Base-by-base conservation (phyloP, 2,797 vertebrate species). In the Tympanoctomys barrerae region DNA sequence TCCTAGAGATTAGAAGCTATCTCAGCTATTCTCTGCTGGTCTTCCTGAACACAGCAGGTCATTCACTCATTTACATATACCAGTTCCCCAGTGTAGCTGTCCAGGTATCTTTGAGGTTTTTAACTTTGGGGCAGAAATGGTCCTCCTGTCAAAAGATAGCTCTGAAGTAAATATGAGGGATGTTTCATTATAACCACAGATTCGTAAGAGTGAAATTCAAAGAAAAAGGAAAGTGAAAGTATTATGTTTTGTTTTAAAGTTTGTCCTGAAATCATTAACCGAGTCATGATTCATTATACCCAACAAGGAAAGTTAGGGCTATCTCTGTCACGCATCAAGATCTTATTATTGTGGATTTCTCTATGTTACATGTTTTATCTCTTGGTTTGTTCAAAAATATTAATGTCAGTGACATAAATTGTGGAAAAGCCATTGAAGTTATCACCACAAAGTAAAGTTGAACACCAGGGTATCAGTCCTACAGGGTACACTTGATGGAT, bases 261-360 rank as follows among this genome's bases (percentile, higher is more conserved):
- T 95, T 95, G 97, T 97, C 96, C 94, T 94, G 95, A 97, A 70
- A 42, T 96, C 62, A 95, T 95, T 95, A 97, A 7, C 80, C 90
- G 2, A 93, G 62, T 61, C 96, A 94, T 98, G 98, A 98, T 98
- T 98, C 98, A 98, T 98, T 98, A 97, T 98, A 96, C 96, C 98
- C 98, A 98, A 54, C 2, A 96, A 94, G 93, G 85, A 98, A 98
- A 98, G 54, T 93, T 95, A 97, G 94, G 83, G 97, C 80, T 95
- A 98, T 84, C 96, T 89, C 90, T 98, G 96, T 98, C 85, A 91
- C 98, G 98, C 98, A 96, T 98, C 98, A 98, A 94, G 96, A 61
- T 97, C 59, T 95, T 98, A 97, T 94, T 98, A 91, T 97, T 97
- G 97, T 97, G 96, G 97, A 98, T 97, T 98, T 97, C 94, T 98